Percentiles rank a stretch among this genome's conserved stretches.
Conservation (phyloP, 2,113 vertebrate species). For the Dinomys branickii region DNA sequence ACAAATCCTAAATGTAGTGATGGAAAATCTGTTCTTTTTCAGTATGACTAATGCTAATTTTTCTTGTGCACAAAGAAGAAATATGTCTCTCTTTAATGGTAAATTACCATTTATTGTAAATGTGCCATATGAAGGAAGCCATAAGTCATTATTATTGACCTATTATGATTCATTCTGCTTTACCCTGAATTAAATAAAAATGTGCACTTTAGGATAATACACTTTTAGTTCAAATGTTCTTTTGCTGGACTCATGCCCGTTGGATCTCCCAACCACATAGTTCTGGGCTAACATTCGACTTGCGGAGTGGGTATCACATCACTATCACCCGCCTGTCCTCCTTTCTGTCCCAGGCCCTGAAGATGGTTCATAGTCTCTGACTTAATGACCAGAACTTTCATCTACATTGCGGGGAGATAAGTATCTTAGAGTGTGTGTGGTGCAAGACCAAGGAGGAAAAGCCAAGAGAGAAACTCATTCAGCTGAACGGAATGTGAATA, state of each 20-base stretch:
- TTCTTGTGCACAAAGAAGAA: conserved; percentile 81
- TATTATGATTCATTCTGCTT: conserved; percentile 87
- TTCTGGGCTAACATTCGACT: conserved; percentile 49
- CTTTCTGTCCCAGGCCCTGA: conserved; percentile 44
- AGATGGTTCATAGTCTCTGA: conserved; percentile 49
- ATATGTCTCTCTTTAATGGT: conserved; percentile 85
- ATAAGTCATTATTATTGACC: conserved; percentile 89
- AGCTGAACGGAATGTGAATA: not conserved
- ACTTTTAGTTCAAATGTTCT: conserved; percentile 83
- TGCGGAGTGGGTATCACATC: not conserved
- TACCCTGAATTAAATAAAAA: conserved; percentile 89
- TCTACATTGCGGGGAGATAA: not conserved
- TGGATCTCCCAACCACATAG: conserved; percentile 44
- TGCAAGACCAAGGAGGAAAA: not conserved
- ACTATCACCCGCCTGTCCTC: conserved; percentile 36
- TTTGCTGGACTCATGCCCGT: conserved; percentile 75
- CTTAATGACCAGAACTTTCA: conserved; percentile 38
- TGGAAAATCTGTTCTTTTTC: conserved; percentile 81
- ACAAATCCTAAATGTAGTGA: conserved; percentile 82
- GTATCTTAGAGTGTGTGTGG: no score
- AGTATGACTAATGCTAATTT: conserved; percentile 86
- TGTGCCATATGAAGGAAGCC: conserved; percentile 88
- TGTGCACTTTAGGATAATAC: conserved; percentile 85
- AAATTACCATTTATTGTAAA: conserved; percentile 89
- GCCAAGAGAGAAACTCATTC: not conserved